Conservation (phyloP, 2,888 invertebrate genomes). For the Autographa gamma region DNA sequence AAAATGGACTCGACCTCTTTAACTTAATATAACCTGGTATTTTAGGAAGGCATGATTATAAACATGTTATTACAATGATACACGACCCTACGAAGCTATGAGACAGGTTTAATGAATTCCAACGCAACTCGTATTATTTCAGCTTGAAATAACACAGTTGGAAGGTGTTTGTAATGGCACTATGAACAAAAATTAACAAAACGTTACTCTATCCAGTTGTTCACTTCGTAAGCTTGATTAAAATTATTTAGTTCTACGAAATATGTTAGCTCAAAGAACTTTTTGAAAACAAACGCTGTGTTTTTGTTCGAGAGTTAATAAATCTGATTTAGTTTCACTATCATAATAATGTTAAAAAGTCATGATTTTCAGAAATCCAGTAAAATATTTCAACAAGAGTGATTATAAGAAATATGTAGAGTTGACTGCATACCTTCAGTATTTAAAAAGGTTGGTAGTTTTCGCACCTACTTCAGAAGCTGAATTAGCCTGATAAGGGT, state of each 20-base stretch:
- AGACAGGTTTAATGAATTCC: slow-evolving; percentile 28
- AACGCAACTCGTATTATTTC: slow-evolving; percentile 28
- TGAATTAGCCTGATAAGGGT: no score
- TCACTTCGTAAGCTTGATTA: not conserved
- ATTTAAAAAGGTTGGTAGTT: no score
- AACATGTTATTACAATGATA: not conserved
- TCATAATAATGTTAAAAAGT: not conserved
- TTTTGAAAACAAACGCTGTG: not conserved
- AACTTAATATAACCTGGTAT: not conserved
- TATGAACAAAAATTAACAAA: slow-evolving; percentile 28
- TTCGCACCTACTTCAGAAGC: no score
- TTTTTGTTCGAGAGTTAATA: not conserved
- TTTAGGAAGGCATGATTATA: not conserved
- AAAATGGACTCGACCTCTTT: not conserved
- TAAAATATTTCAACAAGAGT: no score
- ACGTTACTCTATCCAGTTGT: not conserved
- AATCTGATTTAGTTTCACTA: not conserved
- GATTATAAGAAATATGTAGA: not conserved
- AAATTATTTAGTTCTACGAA: not conserved
- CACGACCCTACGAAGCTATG: not conserved
- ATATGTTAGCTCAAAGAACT: not conserved
- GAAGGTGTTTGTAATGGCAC: slow-evolving; percentile 36
- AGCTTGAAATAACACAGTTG: slow-evolving; percentile 30
- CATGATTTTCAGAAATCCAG: no score
- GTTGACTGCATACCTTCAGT: not conserved